Evolutionary conservation across 2,797 vertebrate genomes (phyloP), one percentile per base, ranked within the genome.

Genomic region (Geotrypetes seraphini): DNA sequence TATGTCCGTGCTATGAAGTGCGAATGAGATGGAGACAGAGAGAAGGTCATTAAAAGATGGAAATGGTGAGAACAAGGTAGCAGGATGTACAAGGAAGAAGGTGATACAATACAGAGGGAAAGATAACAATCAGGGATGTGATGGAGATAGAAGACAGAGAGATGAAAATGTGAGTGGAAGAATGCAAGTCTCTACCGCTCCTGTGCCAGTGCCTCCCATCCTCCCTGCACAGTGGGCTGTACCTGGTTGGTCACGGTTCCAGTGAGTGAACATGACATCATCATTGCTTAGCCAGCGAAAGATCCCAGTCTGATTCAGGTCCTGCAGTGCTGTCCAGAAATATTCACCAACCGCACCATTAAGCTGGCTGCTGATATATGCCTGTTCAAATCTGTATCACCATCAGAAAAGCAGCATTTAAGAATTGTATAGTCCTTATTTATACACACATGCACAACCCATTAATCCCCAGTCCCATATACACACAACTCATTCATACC

Each of bases 201-300:
- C n/a, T n/a, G 12, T 16, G 8, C 6, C 18, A 4, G 30, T 7
- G 18, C 4, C 12, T n/a, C 16, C 11, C 8, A 12, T 8, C 19
- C 5, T 13, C 14, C 15, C n/a, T 3, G 4, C 3, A 22, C 17
- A 3, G 14, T 21, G 8, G 8, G n/a, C 23, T 19, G 5, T 61
- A 96, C 95, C 87, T 5, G 94, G 95, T 52, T 99, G 85, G 71
- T 94, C 84, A 7, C 90, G 75, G 55, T 96, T 96, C 95, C 95
- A 99, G 78, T 99, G 89, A 22, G 91, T 95, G 61, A 86, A 97
- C 19, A 61, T 69, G 33, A 97, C 89, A 27, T 87, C 78, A 1
- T 94, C 92, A 1, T 85, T 83, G 0, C 81, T 88, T 53, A 95
- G 81, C 95, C 95, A 99, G 38, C 53, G 84, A 71, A 92, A 96